A percentile compares a stretch with the other conserved stretches of the same genome.
Evolutionary conservation across 2,113 vertebrate genomes (phyloP).

Genomic region (Phocoena sinus): DNA sequence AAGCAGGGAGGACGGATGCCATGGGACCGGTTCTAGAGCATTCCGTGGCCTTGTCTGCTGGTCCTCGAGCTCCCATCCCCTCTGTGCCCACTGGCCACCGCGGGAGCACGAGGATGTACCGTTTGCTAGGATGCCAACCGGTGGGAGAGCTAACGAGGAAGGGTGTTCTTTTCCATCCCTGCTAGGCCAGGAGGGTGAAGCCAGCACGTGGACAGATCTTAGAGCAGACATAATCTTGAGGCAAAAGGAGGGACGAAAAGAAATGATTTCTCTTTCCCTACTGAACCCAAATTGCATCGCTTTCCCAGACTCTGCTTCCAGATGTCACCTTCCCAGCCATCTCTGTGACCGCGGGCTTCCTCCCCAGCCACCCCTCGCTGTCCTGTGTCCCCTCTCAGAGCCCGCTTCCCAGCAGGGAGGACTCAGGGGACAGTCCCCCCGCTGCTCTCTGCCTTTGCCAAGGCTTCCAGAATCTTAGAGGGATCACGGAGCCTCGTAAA

Average conservation of each 20-base stretch:
- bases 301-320: background rate
- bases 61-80: background rate
- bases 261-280: background rate
- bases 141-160: background rate
- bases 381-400: background rate
- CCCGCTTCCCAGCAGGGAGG: background rate
- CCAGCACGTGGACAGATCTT: rapidly evolving
- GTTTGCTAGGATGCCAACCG: rapidly evolving
- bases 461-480: background rate
- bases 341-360: background rate
- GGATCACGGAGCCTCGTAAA: rapidly evolving
- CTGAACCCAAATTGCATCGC: background rate
- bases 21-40: rapidly evolving
- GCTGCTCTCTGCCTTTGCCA: background rate
- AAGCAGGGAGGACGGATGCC: rapidly evolving
- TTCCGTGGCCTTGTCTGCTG: rapidly evolving
- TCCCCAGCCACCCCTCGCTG: rapidly evolving
- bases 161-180: rapidly evolving
- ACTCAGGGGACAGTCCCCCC: background rate
- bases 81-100: background rate
- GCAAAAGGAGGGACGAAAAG: background rate
- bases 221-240: background rate
- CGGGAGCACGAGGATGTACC: background rate
- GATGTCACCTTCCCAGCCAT: background rate
- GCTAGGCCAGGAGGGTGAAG: background rate